phyloP scores from a whole-genome alignment of 2,113 vertebrate genomes.

The Budorcas taxicolor region DNA sequence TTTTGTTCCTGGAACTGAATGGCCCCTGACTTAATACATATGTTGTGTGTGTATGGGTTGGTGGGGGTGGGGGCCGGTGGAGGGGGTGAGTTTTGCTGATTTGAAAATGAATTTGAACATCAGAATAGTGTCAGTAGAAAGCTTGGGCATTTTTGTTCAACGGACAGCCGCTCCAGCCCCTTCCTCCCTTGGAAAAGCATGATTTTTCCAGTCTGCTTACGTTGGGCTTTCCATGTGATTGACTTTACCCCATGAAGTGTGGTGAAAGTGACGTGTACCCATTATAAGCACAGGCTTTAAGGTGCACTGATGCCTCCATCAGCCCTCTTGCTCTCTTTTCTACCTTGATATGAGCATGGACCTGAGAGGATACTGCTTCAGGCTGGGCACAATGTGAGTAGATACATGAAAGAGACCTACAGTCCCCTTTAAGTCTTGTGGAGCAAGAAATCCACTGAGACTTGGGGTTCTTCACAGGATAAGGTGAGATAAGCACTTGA shows the following conservation, averaged over 20 bases:
- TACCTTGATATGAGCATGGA: background rate
- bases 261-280: background rate
- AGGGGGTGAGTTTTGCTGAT: background rate
- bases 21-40: background rate
- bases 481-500: background rate
- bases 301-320: background rate
- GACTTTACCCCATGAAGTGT: background rate
- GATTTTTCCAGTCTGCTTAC: background rate
- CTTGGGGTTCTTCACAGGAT: background rate
- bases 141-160: background rate
- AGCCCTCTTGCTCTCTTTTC: background rate
- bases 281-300: background rate
- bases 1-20: background rate
- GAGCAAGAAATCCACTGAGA: background rate
- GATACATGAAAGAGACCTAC: background rate
- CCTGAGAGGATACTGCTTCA: background rate
- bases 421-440: background rate
- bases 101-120: background rate
- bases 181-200: background rate
- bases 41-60: background rate
- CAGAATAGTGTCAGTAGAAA: background rate
- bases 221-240: background rate
- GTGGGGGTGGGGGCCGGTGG: accelerated
- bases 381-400: background rate
- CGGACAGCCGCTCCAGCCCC: background rate